These are phyloP conservation scores for Sinocyclocheilus grahami DNA, from an alignment of 2,113 vertebrate species.

Conservation along the genomic window DNA sequence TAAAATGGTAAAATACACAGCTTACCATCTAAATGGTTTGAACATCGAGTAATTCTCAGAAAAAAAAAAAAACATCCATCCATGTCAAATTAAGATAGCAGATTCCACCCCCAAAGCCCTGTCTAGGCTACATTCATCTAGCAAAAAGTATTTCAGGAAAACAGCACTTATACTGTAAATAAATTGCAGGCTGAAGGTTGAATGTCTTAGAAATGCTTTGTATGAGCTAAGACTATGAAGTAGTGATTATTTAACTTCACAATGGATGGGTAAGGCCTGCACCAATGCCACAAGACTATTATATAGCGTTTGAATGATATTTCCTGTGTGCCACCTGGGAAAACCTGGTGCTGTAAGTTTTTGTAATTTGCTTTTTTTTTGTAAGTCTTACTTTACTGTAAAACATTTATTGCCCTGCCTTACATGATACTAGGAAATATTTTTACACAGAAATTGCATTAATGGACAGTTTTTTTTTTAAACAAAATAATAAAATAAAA, in stretches of 20 bases:
- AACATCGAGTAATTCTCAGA: background rate
- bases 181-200: conserved; percentile 1
- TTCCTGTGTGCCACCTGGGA: too few relatives aligned
- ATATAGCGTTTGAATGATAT: too few relatives aligned
- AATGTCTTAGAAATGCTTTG: background rate
- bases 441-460: too few relatives aligned
- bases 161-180: background rate
- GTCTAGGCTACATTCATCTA: conserved; percentile 2
- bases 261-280: conserved; percentile 24
- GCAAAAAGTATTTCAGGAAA: background rate
- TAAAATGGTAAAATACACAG: background rate
- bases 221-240: background rate
- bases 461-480: too few relatives aligned
- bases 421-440: too few relatives aligned
- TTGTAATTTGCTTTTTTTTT: too few relatives aligned
- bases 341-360: too few relatives aligned
- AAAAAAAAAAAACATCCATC: conserved; percentile 17
- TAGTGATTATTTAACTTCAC: background rate
- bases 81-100: background rate
- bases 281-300: background rate
- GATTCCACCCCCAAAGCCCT: background rate
- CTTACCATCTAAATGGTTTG: background rate
- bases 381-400: too few relatives aligned
- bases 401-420: background rate
- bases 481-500: too few relatives aligned